Percentiles rank a stretch among this genome's conserved stretches.
phyloP scores from a whole-genome alignment of 2,888 invertebrate genomes.

The Hypselothyrea guttata region DNA sequence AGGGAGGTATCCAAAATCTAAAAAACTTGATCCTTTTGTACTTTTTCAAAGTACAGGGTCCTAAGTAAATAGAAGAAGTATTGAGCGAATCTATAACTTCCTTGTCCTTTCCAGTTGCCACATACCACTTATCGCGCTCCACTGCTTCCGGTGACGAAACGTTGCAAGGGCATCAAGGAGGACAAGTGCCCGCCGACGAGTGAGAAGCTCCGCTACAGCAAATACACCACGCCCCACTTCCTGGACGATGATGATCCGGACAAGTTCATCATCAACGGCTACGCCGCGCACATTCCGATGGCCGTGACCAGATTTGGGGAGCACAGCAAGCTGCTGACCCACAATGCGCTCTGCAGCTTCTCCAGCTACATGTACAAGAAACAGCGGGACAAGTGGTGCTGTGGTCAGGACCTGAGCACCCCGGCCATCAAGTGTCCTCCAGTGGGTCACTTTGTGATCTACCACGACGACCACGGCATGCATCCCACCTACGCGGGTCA shows the following conservation, averaged over 20 bases:
- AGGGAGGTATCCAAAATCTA: too few species aligned
- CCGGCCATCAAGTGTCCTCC: constrained; percentile 70
- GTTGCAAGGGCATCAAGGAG: constrained; percentile 86
- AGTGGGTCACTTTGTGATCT: constrained; percentile 84
- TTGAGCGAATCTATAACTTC: neutral
- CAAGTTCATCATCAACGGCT: constrained; percentile 80
- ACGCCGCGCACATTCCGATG: constrained; percentile 80
- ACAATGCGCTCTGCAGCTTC: constrained; percentile 89
- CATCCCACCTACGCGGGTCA: constrained; percentile 90
- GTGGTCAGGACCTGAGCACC: constrained; percentile 67
- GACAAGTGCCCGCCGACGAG: constrained; percentile 85
- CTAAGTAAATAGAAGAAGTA: too few species aligned
- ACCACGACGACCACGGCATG: constrained; percentile 89
- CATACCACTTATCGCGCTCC: constrained; percentile 88
- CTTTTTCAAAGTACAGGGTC: too few species aligned
- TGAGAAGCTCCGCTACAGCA: constrained; percentile 73
- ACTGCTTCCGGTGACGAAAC: constrained; percentile 86
- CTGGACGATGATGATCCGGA: constrained; percentile 77
- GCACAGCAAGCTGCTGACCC: constrained; percentile 85
- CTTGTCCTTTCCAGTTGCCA: constrained; percentile 84
- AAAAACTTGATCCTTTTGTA: neutral
- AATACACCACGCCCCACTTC: constrained; percentile 79
- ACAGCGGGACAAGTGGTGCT: constrained; percentile 89
- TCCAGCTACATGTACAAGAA: constrained; percentile 88
- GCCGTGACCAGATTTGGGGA: constrained; percentile 78